These are phyloP conservation scores for Cecidostiba fungosa DNA, from an alignment of 2,888 invertebrate genomes.

Conservation along the genomic window DNA sequence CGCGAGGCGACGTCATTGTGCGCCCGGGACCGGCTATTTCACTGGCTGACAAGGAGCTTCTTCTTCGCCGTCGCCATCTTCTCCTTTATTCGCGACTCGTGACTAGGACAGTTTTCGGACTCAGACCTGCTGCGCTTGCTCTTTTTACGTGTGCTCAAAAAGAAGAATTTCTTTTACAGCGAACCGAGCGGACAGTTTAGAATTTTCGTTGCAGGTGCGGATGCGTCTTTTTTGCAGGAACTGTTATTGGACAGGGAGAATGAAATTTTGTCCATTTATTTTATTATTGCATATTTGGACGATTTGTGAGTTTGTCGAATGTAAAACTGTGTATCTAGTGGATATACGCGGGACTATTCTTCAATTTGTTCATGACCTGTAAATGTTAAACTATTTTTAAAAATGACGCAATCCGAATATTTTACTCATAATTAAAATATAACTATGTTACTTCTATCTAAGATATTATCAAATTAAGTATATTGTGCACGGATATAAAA, in stretches of 20 bases:
- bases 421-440: background rate
- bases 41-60: conserved; percentile 40
- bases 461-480: background rate
- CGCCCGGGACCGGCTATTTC: conserved; percentile 37
- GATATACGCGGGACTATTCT: background rate
- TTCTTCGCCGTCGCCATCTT: conserved; percentile 27
- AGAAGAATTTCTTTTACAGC: conserved; percentile 19
- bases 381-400: background rate
- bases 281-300: background rate
- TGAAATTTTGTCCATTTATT: background rate
- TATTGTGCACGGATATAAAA: background rate
- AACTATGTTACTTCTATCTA: background rate
- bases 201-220: conserved; percentile 5
- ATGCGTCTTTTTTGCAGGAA: background rate
- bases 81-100: conserved; percentile 46
- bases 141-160: conserved; percentile 18
- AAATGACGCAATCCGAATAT: background rate
- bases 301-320: background rate
- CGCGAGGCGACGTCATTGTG: conserved; percentile 36
- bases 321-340: background rate
- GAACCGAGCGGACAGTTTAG: background rate
- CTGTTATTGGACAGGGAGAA: background rate
- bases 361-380: background rate
- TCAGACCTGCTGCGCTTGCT: conserved; percentile 29
- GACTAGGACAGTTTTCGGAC: conserved; percentile 48